Evolutionary conservation across 2,113 vertebrate genomes (phyloP), one percentile per base, ranked within the genome.

Genomic region (Platysteira castanea): DNA sequence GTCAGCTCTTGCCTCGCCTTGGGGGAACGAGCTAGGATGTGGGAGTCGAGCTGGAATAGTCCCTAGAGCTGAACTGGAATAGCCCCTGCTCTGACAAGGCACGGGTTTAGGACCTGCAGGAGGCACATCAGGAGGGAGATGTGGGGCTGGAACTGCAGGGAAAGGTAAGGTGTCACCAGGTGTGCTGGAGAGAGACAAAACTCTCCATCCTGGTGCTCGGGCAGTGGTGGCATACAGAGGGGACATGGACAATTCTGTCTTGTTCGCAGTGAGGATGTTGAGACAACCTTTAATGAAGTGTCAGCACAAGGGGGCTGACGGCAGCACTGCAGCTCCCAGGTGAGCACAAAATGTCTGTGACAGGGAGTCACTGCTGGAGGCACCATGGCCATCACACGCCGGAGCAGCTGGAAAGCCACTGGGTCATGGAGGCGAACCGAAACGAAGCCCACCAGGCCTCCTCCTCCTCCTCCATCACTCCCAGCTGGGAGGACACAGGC

Each of bases 331-430:
- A 31, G 73, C 56, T 70, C 54, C 35, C 67, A 52, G 63, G 71
- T 41, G 37, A 61, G 59, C 53, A 7, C 2, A 3, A 15, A 67
- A 26, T 9, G 42, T 5, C 64, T 71, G 42, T 54, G 82, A 57
- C 60, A 74, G 64, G 73, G 46, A 71, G 35, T 1, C 2, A 1
- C 50, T 11, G 5, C 68, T 44, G 35, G 39, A 68, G 68, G 61
- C 61, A 53, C 15, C 1, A 0, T 39, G 6, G 3, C 39, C 3
- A 1, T 54, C 77, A 42, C 1, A 0, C 1, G 6, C 42, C 11
- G 2, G 21, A 68, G 71, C 87, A 56, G 52, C 2, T 0, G 9
- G 23, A 54, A 26, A 56, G 23, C 27, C 10, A 6, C n/a, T 1
- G 39, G 54, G 1, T 4, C 31, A 37, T 0, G 1, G 22, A 37